Conservation (phyloP, 2,797 vertebrate genomes). For the Chelonia mydas region DNA sequence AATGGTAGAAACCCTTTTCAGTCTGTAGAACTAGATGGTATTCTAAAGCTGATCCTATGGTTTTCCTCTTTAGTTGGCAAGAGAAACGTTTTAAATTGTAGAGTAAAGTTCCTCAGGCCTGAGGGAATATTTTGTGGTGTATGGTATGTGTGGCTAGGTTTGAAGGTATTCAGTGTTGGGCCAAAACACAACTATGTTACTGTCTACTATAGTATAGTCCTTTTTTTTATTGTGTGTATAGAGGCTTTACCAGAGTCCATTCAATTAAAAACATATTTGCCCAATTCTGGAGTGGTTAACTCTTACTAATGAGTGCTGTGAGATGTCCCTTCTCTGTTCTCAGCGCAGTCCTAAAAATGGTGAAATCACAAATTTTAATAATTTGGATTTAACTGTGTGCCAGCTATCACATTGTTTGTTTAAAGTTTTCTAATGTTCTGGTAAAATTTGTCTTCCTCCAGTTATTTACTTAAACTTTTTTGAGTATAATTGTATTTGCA, state of each 20-base stretch:
- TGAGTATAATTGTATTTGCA: background rate
- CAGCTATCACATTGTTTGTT: background rate
- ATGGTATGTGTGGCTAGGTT: constrained; percentile 73
- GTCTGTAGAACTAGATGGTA: rapidly evolving
- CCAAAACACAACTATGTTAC: constrained; percentile 22
- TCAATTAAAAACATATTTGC: background rate
- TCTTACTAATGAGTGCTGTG: background rate
- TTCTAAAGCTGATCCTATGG: background rate
- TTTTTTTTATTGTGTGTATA: constrained; percentile 24
- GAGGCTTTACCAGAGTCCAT: constrained; percentile 3
- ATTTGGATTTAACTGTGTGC: background rate
- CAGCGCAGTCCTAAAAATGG: background rate
- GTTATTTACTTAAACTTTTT: background rate
- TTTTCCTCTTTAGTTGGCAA: constrained; percentile 60
- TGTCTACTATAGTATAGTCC: constrained; percentile 28
- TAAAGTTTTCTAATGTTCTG: constrained; percentile 22
- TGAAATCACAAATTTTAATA: background rate
- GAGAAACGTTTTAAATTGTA: constrained; percentile 75
- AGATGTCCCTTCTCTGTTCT: background rate
- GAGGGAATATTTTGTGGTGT: constrained; percentile 79
- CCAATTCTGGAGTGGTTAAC: background rate
- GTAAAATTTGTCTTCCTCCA: constrained; percentile 14
- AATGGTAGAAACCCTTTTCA: background rate
- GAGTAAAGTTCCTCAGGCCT: constrained; percentile 60
- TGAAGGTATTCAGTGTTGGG: constrained; percentile 50